phyloP scores from a whole-genome alignment of 1,140 invertebrate species.

The Cydia fagiglandana region DNA sequence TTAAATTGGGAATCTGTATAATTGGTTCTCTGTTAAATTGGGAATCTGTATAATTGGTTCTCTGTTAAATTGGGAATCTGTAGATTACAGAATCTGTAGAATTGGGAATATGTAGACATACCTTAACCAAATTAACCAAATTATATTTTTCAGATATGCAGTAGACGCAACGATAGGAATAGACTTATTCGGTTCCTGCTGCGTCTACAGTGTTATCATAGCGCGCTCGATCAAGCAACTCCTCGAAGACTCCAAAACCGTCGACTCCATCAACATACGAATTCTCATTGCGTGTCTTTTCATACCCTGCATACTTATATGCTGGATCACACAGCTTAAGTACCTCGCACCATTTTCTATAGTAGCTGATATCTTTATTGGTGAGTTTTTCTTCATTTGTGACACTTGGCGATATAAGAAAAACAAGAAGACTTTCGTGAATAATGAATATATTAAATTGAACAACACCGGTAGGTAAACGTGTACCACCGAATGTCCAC shows the following conservation, averaged over 20 bases:
- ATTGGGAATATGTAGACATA: too few species aligned
- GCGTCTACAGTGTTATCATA: constrained; percentile 30
- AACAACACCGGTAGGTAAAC: too few species aligned
- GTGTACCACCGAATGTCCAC: too few species aligned
- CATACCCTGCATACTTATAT: constrained; percentile 21
- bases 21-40: too few species aligned
- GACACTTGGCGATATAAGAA: too few species aligned
- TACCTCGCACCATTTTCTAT: constrained; percentile 33
- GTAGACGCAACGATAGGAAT: constrained; percentile 24
- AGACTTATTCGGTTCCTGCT: constrained; percentile 33
- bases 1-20: too few species aligned
- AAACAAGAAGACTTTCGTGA: too few species aligned
- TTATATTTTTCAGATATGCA: constrained; percentile 13
- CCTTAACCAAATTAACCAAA: background rate
- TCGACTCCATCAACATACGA: background rate
- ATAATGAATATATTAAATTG: too few species aligned
- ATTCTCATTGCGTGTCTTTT: constrained; percentile 4
- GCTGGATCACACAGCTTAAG: constrained; percentile 21
- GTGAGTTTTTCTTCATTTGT: background rate
- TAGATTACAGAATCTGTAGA: too few species aligned
- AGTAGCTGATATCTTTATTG: constrained; percentile 24
- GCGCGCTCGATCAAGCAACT: constrained; percentile 31
- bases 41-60: too few species aligned
- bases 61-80: too few species aligned
- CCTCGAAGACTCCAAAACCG: background rate